phyloP scores from a whole-genome alignment of 2,797 vertebrate species.

The Avahi laniger region DNA sequence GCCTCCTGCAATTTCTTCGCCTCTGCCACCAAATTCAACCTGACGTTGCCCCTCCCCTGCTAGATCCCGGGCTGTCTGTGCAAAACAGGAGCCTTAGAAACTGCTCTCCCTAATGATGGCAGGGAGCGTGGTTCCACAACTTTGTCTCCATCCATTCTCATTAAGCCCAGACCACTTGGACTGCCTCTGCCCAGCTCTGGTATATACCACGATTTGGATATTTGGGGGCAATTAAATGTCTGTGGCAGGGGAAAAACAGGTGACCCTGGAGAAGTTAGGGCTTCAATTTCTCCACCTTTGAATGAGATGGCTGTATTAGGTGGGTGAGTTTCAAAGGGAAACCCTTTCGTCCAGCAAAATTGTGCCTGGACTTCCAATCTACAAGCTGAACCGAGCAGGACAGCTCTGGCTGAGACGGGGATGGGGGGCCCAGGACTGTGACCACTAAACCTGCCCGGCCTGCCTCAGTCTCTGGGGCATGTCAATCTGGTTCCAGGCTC shows the following conservation, averaged over 20 bases:
- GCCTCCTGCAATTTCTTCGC: not conserved
- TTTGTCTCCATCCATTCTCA: not conserved
- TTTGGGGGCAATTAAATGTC: not conserved
- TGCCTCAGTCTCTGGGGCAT: not conserved
- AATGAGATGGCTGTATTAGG: not conserved
- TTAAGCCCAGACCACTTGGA: not conserved
- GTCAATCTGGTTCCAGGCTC: not conserved
- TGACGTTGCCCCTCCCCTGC: not conserved
- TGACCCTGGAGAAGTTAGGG: not conserved
- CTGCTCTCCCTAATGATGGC: fast-evolving
- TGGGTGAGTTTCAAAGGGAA: not conserved
- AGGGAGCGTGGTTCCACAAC: not conserved
- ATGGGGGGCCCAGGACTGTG: not conserved
- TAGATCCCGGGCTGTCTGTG: not conserved
- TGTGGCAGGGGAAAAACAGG: not conserved
- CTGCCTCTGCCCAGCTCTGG: not conserved
- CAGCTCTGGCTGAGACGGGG: not conserved
- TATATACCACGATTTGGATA: not conserved
- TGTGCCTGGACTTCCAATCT: not conserved
- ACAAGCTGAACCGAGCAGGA: not conserved
- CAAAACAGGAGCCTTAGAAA: not conserved
- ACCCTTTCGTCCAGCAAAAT: not conserved
- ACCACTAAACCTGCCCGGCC: not conserved
- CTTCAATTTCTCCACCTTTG: not conserved
- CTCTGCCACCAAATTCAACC: not conserved